These are phyloP conservation scores for Diarsia dahlii DNA, from an alignment of 2,888 invertebrate species.

Conservation along the genomic window DNA sequence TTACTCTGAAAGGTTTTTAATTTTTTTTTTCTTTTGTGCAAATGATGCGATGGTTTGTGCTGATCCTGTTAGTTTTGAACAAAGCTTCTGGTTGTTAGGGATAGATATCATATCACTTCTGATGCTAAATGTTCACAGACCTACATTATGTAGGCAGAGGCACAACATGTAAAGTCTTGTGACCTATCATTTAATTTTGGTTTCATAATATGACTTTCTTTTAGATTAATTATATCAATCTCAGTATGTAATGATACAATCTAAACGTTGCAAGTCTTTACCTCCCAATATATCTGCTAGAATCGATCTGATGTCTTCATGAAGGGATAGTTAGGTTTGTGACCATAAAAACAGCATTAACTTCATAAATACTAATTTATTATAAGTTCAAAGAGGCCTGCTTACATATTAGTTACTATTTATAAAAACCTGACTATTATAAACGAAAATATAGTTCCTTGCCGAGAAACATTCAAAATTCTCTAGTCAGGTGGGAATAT, in stretches of 20 bases:
- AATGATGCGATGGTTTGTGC: conserved; percentile 81
- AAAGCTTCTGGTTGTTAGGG: conserved; percentile 48
- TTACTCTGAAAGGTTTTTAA: conserved; percentile 73
- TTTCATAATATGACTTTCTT: not conserved
- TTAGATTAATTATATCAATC: conserved; percentile 23
- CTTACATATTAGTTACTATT: conserved; percentile 58
- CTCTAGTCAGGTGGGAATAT: conserved; percentile 85
- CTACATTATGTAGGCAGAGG: conserved; percentile 1
- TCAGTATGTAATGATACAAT: conserved; percentile 11
- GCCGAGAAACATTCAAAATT: conserved; percentile 79
- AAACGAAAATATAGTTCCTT: conserved; percentile 63
- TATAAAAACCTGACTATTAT: conserved; percentile 65
- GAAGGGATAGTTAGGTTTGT: conserved; percentile 12
- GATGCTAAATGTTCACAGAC: conserved; percentile 50
- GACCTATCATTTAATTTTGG: conserved; percentile 6
- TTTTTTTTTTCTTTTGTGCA: conserved; percentile 80
- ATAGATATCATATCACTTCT: conserved; percentile 42
- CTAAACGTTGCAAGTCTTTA: conserved; percentile 8
- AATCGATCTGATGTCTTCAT: not conserved
- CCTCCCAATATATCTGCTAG: not conserved
- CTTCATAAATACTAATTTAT: conserved; percentile 52
- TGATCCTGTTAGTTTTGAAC: conserved; percentile 37
- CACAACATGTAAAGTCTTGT: not conserved
- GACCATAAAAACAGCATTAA: conserved; percentile 40
- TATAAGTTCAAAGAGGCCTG: conserved; percentile 61